Evolutionary conservation across 1,140 invertebrate genomes (phyloP), one percentile per base, ranked within the genome.

Genomic region (Cardiocondyla obscurior): DNA sequence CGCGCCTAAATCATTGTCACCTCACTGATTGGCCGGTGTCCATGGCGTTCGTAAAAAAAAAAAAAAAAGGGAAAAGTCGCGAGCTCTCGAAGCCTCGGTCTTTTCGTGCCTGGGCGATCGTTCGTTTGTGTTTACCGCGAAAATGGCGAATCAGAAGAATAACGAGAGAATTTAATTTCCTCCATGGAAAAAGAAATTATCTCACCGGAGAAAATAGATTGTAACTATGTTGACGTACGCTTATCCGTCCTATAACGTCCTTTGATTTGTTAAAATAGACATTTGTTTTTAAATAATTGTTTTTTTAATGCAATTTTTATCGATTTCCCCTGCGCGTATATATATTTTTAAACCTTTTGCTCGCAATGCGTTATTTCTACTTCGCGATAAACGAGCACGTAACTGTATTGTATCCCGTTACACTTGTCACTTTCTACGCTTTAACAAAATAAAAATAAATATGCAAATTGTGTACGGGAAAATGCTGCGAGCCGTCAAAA

Each of bases 1-100:
- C 74, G 62, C 46, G 22, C 62, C 46, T 83, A 87, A 83, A 83
- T 86, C 81, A 87, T 83, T 77, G 70, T 86, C 77, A 55, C 70
- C 30, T 53, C 22, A 49, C 25, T 16, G 53, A 51, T 39, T 81
- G 77, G 46, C 53, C 42, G 46, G 62, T n/a, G 55, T 57, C 39
- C 36, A 62, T 49, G 69, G 25, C 69, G 28, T 64, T 49, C 70
- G 53, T 82, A 62, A 49, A n/a, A 55, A 81, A 70, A 83, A 86
- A 57, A 19, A 16, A 39, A 10, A 36, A 57, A 53, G 67, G 81
- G 28, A 42, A n/a, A 67, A 3, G 1, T 10, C 16, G 2, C 7
- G 5, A 55, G 49, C 16, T 73, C 67, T 25, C 33, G 49, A 10
- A 33, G 36, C 67, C 73, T 77, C 58, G 22, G 60, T 42, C 64